phyloP scores from a whole-genome alignment of 1,140 invertebrate species.

The Lasioglossum albipes region DNA sequence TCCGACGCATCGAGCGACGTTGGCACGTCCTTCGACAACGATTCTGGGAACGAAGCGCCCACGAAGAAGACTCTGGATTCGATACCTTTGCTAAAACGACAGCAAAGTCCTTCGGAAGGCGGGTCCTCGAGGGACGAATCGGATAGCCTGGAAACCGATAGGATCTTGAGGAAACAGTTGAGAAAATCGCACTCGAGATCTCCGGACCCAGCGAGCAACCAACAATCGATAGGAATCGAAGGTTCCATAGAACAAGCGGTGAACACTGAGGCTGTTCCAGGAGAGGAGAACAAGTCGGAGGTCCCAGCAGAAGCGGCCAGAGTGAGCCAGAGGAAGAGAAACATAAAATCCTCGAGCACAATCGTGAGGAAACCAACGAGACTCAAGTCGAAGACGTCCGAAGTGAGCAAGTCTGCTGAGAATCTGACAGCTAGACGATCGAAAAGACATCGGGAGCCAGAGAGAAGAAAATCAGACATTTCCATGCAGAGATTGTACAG shows the following conservation, averaged over 20 bases:
- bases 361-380: constrained; percentile 68
- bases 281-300: not conserved
- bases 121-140: constrained; percentile 64
- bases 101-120: constrained; percentile 62
- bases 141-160: constrained; percentile 26
- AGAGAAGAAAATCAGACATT: constrained; percentile 75
- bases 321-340: constrained; percentile 6
- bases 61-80: constrained; percentile 55
- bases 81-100: constrained; percentile 48
- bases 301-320: not conserved
- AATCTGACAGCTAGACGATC: constrained; percentile 63
- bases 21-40: constrained; percentile 64
- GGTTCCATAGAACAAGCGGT: not conserved
- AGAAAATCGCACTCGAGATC: constrained; percentile 37
- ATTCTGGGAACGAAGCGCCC: constrained; percentile 72
- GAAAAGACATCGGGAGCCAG: constrained; percentile 69
- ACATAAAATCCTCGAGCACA: constrained; percentile 30
- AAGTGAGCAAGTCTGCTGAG: constrained; percentile 73
- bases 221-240: not conserved
- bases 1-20: constrained; percentile 67
- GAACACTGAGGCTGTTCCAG: not conserved
- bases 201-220: not conserved
- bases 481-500: constrained; percentile 65
- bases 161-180: not conserved
- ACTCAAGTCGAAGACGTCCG: constrained; percentile 68